Evolutionary conservation across 2,888 invertebrate genomes (phyloP), one percentile per base, ranked within the genome.

Genomic region (Galeruca laticollis): DNA sequence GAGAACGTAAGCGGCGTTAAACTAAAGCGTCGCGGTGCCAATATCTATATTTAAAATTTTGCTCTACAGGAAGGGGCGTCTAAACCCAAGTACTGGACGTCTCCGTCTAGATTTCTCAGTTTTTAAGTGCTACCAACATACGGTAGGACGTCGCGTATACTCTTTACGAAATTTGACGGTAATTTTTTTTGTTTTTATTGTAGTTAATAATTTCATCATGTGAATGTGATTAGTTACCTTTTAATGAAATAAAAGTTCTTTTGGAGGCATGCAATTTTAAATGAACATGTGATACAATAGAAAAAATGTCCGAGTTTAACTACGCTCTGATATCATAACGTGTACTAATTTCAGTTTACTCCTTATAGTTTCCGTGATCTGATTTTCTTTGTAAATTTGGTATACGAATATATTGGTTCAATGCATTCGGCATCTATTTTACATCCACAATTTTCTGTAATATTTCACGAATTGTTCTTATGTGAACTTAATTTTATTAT

Each of bases 31-130:
- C 87, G 86, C 87, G 83, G 87, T 88, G 89, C 89, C 89, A 89
- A 89, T 87, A 68, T 87, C 89, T 89, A 89, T 89, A 88, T 87
- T 87, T 87, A 89, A 89, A 87, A 78, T 68, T 76, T 72, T 72
- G 74, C 72, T 73, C 68, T 84, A 86, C 86, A 87, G 84, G 82
- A 84, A 78, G 81, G 79, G 80, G 78, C 76, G 77, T 70, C 70
- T 57, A 49, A 51, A 21, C 18, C 18, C 57, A 40, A 37, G 59
- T 66, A 59, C 59, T 60, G 13, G 57, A 15, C 52, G 26, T 35
- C 26, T 72, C 72, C 74, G 73, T 82, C 80, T 81, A 79, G 81
- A 81, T 79, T 82, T 84, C 83, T 82, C 83, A 84, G 84, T 84
- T 84, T 81, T 83, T 76, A 21, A 78, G 83, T 82, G 82, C 76